phyloP scores from a whole-genome alignment of 2,113 vertebrate species.

The Rhea pennata region DNA sequence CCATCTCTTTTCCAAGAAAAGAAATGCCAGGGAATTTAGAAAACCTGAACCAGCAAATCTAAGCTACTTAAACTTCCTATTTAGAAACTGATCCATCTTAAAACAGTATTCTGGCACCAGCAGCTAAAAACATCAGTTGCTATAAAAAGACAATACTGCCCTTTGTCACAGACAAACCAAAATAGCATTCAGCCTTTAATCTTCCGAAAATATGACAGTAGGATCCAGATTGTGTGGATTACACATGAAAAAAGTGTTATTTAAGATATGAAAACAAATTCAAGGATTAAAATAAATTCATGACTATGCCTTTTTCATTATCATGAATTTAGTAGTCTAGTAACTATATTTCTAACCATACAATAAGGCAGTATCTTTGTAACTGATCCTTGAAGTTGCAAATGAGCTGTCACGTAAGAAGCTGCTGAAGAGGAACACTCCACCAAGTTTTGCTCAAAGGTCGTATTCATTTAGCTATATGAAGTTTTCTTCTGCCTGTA shows the following conservation, averaged over 20 bases:
- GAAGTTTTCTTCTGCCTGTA: background rate
- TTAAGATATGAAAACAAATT: constrained; percentile 8
- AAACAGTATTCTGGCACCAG: constrained; percentile 10
- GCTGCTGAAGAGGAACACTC: background rate
- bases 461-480: background rate
- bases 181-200: constrained; percentile 46
- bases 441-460: background rate
- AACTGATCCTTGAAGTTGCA: background rate
- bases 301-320: background rate
- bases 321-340: background rate
- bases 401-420: background rate
- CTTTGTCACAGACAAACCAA: background rate
- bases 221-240: constrained; percentile 29
- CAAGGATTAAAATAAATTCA: constrained; percentile 25
- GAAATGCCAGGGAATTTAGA: constrained; percentile 43
- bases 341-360: background rate
- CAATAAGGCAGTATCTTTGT: background rate
- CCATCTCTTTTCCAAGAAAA: background rate
- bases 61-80: constrained; percentile 57
- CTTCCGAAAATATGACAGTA: constrained; percentile 54
- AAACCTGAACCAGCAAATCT: constrained; percentile 37
- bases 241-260: constrained; percentile 7
- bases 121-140: background rate
- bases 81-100: constrained; percentile 57
- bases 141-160: constrained; percentile 9